Evolutionary conservation across 2,888 invertebrate genomes (phyloP), one percentile per base, ranked within the genome.

Genomic region (Argyra leucocephala): DNA sequence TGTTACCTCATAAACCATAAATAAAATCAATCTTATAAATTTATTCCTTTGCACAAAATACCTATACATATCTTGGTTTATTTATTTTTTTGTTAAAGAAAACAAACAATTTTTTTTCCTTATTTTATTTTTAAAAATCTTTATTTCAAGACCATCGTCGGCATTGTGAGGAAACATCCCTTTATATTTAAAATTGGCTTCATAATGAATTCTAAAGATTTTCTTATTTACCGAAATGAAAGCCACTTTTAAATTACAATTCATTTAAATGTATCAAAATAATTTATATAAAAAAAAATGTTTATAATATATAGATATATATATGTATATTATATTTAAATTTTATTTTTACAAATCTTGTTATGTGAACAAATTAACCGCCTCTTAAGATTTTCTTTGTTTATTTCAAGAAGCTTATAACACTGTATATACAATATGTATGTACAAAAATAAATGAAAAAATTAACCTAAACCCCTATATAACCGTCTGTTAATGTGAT

Each of bases 1-100:
- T 48, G 48, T 48, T 48, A 48, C 48, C 48, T 48, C 48, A 48
- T 48, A 48, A 48, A 48, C 48, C 48, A 48, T 48, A 48, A 48
- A 48, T 48, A 48, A 48, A 31, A 31, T 31, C 31, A 31, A 48
- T 48, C 48, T 48, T 48, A 48, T 5, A 48, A 48, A 48, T 48
- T 48, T 48, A 48, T 48, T 48, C 18, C 15, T 15, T 48, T 48
- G 48, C 48, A 48, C 15, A 31, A 31, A n/a, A 31, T 26, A 26
- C 26, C 26, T 26, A 26, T n/a, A n/a, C n/a, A n/a, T 10, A 31
- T 7, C 10, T 31, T 31, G 5, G 31, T 31, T 7, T 31, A 31
- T 31, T 31, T 31, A 31, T 31, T 31, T 31, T 31, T 31, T 31
- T 31, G 5, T 31, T 31, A 7, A 48, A 48, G 15, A 48, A 48